Evolutionary conservation across 2,113 vertebrate species (phyloP), one percentile per base, ranked within the genome.

Genomic region (Phalacrocorax carbo): DNA sequence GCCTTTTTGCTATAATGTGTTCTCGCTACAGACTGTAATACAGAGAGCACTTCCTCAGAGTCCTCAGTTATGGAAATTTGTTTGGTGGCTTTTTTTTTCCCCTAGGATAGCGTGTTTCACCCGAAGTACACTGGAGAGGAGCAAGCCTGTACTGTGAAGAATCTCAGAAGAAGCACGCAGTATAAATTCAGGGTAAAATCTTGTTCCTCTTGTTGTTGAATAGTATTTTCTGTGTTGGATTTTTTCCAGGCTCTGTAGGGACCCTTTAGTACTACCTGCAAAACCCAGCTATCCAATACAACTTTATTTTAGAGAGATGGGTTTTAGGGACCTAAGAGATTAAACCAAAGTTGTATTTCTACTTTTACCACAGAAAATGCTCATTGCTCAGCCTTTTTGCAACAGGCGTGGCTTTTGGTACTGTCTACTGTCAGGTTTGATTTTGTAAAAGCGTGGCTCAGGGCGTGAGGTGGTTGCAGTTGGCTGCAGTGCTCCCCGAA

Each of bases 81-180:
- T 82, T 23, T 13, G 12, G 8, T 21, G 16, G 15, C 15, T 46
- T 46, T 62, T 84, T 94, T 9, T 65, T 88, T 96, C 94, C 92
- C 96, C 86, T 95, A 99, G 99, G 99, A 99, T 97, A 98, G 98
- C 20, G 98, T 99, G 97, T 99, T 99, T 98, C 99, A 99, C 96
- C 98, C 98, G 77, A 99, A 99, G 98, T 99, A 99, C 99, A 99
- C 99, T 98, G 99, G 99, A 99, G 99, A 99, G 97, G 99, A 99
- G 97, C 98, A 99, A 98, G 99, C 98, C 96, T 99, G 99, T 98
- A 99, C 99, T 98, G 99, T 99, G 98, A 99, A 99, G 97, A 99
- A 99, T 97, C 99, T 99, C 97, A 99, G 98, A 98, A 99, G 99
- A 98, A 99, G 99, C 98, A 99, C 99, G 62, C 99, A 99, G 98